phyloP scores from a whole-genome alignment of 2,888 invertebrate genomes.

The Diarsia dahlii region DNA sequence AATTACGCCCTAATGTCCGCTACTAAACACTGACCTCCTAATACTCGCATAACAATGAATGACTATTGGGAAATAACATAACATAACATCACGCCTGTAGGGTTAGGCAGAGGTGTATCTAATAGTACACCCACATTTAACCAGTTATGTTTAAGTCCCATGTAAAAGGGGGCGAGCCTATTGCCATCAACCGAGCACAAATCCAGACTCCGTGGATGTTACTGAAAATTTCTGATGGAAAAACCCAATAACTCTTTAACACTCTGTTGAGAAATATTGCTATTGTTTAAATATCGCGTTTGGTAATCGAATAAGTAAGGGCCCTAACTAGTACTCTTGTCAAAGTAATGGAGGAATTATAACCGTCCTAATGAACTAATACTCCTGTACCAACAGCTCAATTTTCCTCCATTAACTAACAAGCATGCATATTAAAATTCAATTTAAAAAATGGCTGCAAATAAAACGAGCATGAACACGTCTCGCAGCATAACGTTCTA shows the following conservation, averaged over 20 bases:
- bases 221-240: no score
- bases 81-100: no score
- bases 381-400: neutral
- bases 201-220: neutral
- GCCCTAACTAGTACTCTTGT: neutral
- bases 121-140: no score
- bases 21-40: conserved; percentile 7
- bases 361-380: conserved; percentile 18
- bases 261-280: neutral
- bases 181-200: neutral
- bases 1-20: conserved; percentile 9
- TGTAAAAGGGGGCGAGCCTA: no score
- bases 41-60: neutral
- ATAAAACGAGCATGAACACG: conserved; percentile 37
- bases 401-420: conserved; percentile 38
- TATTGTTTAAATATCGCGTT: conserved; percentile 14
- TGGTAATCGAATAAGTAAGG: conserved; percentile 5
- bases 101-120: no score
- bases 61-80: neutral
- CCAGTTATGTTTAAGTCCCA: no score
- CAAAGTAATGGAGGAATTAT: neutral
- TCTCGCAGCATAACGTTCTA: conserved; percentile 12
- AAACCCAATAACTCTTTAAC: no score
- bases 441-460: conserved; percentile 38
- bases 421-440: conserved; percentile 42